Evolutionary conservation across 2,113 vertebrate species (phyloP).

Genomic region (Recurvirostra avosetta): DNA sequence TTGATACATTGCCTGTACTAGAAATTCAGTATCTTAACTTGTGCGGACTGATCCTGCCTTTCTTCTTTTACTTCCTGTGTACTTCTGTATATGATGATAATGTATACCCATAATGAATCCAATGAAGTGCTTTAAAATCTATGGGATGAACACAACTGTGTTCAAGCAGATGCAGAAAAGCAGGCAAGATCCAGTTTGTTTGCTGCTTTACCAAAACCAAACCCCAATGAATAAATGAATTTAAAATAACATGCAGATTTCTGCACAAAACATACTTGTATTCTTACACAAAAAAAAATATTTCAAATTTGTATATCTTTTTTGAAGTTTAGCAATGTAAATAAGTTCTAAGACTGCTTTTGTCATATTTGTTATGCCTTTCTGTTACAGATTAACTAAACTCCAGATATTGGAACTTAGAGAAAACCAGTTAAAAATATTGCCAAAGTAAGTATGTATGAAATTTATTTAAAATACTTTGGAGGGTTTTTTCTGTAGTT

Average conservation of each 20-base stretch:
- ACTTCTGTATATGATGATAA: neutral
- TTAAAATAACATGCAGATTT: neutral
- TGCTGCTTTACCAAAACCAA: neutral
- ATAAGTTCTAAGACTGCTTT: neutral
- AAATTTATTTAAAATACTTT: neutral
- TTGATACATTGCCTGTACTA: neutral
- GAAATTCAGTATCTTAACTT: neutral
- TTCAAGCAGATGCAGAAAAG: neutral
- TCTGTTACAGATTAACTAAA: conserved; percentile 87
- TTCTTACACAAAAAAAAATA: neutral
- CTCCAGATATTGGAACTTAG: conserved; percentile 96
- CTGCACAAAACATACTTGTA: neutral
- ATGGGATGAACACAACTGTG: neutral
- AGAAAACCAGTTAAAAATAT: conserved; percentile 97
- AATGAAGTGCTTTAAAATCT: neutral
- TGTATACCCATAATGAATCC: neutral
- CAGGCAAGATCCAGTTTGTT: neutral
- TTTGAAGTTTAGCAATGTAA: neutral
- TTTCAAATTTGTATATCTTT: neutral
- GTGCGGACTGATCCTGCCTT: neutral
- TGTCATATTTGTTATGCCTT: neutral
- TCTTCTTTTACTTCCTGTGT: neutral
- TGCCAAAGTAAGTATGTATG: conserved; percentile 91
- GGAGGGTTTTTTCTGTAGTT: neutral
- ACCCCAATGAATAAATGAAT: neutral